Conservation (phyloP, 2,888 invertebrate genomes). For the Stenotaenia linearis region DNA sequence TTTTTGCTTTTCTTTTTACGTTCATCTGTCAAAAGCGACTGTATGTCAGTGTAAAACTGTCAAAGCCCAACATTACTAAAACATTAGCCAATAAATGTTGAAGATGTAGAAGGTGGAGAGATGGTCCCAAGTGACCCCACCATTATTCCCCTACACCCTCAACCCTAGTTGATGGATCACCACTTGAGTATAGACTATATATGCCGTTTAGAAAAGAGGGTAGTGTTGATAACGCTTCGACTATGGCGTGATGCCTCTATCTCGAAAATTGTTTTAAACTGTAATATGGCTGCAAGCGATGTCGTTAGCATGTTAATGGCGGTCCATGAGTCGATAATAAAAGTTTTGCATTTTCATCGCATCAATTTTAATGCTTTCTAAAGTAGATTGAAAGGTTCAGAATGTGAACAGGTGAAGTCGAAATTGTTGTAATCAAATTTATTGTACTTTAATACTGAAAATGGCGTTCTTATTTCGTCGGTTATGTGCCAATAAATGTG, state of each 20-base stretch:
- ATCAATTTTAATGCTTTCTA: background rate
- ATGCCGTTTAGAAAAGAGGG: background rate
- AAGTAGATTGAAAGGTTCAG: background rate
- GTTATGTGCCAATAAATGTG: too few relatives aligned
- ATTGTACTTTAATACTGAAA: too few relatives aligned
- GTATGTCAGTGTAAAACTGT: slow-evolving; percentile 3
- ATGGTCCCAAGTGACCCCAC: background rate
- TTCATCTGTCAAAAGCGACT: background rate
- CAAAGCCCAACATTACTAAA: slow-evolving; percentile 3
- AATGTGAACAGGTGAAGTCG: background rate
- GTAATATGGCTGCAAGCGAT: background rate
- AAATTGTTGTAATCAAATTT: too few relatives aligned
- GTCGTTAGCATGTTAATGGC: slow-evolving; percentile 11
- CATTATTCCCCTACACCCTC: background rate
- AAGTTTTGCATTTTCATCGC: slow-evolving; percentile 5
- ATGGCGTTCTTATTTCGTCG: too few relatives aligned
- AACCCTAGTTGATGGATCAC: background rate
- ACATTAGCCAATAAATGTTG: slow-evolving; percentile 10
- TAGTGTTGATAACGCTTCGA: background rate
- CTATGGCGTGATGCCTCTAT: background rate
- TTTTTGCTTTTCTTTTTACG: background rate
- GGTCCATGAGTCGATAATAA: slow-evolving; percentile 12
- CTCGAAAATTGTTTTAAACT: slow-evolving; percentile 15
- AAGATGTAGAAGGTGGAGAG: slow-evolving; percentile 5
- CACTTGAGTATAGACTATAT: background rate